phyloP scores from a whole-genome alignment of 2,113 vertebrate species.

The Larimichthys polyactis region DNA sequence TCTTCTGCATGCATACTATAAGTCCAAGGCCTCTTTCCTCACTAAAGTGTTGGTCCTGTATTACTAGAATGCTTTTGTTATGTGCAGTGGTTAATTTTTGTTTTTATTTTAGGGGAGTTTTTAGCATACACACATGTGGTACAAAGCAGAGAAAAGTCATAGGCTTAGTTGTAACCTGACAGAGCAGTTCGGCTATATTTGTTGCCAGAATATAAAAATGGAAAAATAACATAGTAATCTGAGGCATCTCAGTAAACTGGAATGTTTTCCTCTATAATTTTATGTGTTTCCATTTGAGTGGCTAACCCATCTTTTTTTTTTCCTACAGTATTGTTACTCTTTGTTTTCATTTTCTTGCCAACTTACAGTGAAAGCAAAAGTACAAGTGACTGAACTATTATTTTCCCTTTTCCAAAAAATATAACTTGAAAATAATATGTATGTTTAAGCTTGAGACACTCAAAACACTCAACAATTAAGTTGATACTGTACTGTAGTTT shows the following conservation, averaged over 20 bases:
- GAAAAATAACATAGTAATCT: conserved; percentile 46
- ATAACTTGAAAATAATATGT: background rate
- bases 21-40: background rate
- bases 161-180: conserved; percentile 1
- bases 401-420: conserved; percentile 36
- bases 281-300: conserved; percentile 29
- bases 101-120: conserved; percentile 4
- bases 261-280: conserved; percentile 21
- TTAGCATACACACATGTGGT: background rate
- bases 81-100: background rate
- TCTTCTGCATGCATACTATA: conserved; percentile 25
- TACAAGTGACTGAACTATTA: background rate
- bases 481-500: background rate
- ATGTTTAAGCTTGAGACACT: background rate
- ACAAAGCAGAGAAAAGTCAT: conserved; percentile 3
- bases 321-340: conserved; percentile 3
- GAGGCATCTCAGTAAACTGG: conserved; percentile 40
- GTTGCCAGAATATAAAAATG: conserved; percentile 50
- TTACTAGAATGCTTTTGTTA: background rate
- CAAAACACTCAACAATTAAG: too few relatives aligned
- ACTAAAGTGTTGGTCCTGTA: background rate
- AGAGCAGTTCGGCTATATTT: conserved; percentile 21
- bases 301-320: conserved; percentile 4
- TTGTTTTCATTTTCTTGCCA: conserved; percentile 33
- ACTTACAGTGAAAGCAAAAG: conserved; percentile 45